Conservation (phyloP, 2,113 vertebrate species). For the Epinephelus lanceolatus region DNA sequence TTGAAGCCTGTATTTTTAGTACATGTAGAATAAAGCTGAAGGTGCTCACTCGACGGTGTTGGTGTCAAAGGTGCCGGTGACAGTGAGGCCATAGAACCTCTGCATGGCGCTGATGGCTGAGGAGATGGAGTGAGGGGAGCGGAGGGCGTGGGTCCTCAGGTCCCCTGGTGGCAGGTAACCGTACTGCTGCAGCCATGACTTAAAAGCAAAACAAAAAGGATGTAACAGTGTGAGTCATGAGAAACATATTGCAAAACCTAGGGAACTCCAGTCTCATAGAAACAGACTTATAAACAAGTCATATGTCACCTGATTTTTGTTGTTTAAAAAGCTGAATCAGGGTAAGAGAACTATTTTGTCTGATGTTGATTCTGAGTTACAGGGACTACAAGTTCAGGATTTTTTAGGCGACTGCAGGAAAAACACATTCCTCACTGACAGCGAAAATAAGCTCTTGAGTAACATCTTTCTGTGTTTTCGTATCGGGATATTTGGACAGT, state of each 20-base stretch:
- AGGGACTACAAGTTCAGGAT: constrained; percentile 23
- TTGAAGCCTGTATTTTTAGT: not conserved
- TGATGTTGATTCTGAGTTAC: constrained; percentile 9
- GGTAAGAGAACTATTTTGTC: not conserved
- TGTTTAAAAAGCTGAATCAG: constrained; percentile 3
- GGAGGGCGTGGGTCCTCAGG: constrained; percentile 89
- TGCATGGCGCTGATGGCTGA: constrained; percentile 92
- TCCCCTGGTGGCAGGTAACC: constrained; percentile 95
- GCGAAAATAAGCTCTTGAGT: constrained; percentile 44
- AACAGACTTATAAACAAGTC: constrained; percentile 17
- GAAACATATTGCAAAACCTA: constrained; percentile 6
- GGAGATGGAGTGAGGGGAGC: constrained; percentile 89
- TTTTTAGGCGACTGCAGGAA: constrained; percentile 44
- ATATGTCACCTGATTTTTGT: constrained; percentile 18
- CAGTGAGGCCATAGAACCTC: constrained; percentile 89
- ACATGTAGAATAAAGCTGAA: not conserved
- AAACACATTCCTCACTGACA: constrained; percentile 67
- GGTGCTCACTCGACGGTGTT: constrained; percentile 86
- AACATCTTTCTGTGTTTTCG: constrained; percentile 45
- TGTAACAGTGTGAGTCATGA: constrained; percentile 15
- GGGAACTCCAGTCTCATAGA: constrained; percentile 17
- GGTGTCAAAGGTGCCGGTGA: constrained; percentile 87
- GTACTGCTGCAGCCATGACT: constrained; percentile 95
- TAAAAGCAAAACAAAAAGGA: constrained; percentile 21
- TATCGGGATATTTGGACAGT: constrained; percentile 24